These are phyloP conservation scores for Pentalonia nigronervosa DNA, from an alignment of 1,140 invertebrate genomes.

Conservation along the genomic window DNA sequence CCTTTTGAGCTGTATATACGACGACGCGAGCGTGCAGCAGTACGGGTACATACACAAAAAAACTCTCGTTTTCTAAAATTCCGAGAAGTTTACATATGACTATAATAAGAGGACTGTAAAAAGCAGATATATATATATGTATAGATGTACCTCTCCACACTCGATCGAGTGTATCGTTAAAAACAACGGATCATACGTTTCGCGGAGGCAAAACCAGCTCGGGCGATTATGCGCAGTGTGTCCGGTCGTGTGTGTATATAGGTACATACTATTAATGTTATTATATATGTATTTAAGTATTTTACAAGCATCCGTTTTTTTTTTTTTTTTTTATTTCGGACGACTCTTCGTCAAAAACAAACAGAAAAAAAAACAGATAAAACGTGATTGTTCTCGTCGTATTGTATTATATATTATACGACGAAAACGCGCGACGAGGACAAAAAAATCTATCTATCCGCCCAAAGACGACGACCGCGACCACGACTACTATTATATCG, in stretches of 20 bases:
- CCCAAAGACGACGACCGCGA: not conserved
- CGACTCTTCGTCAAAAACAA: not conserved
- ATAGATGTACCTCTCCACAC: too few species aligned
- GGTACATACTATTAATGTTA: too few species aligned
- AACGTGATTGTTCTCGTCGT: not conserved
- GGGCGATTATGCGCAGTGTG: not conserved
- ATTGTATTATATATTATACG: not conserved
- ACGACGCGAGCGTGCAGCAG: not conserved
- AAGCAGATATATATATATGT: not conserved
- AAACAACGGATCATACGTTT: not conserved
- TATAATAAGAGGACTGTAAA: not conserved
- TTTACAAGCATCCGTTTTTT: constrained; percentile 5
- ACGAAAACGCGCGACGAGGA: not conserved
- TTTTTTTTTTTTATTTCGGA: not conserved
- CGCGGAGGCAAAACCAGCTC: not conserved
- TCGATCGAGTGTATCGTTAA: not conserved
- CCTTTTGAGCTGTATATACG: too few species aligned
- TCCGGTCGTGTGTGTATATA: not conserved
- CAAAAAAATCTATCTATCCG: not conserved
- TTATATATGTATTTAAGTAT: not conserved
- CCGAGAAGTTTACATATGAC: not conserved
- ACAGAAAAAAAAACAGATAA: not conserved
- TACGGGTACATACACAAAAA: not conserved
- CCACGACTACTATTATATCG: not conserved
- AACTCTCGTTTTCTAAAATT: constrained; percentile 3